Conservation (phyloP, 2,113 vertebrate species). For the Solenodon paradoxus region DNA sequence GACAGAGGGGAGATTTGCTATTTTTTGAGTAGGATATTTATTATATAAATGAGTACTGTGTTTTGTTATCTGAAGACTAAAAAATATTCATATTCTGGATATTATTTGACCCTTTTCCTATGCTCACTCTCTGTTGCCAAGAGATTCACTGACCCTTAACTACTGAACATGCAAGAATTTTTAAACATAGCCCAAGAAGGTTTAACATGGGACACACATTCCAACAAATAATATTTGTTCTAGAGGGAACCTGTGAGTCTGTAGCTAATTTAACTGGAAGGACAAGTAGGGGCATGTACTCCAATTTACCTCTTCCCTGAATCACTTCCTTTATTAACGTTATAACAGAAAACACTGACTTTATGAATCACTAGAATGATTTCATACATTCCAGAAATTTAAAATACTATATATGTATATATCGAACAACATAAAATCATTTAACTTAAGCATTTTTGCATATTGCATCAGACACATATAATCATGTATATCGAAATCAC, state of each 20-base stretch:
- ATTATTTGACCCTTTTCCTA: neutral
- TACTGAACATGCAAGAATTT: neutral
- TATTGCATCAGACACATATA: neutral
- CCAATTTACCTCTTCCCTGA: neutral
- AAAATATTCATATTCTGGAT: conserved; percentile 1
- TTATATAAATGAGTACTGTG: neutral
- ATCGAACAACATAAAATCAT: too few relatives aligned
- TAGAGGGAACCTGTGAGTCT: neutral
- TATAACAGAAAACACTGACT: neutral
- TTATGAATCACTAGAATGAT: neutral
- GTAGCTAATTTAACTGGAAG: conserved; percentile 1
- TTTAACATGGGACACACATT: conserved; percentile 15
- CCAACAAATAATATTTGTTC: conserved; percentile 31
- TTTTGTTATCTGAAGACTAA: neutral
- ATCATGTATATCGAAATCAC: neutral
- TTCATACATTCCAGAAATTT: conserved; percentile 1
- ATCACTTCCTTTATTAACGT: conserved; percentile 12
- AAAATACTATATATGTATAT: too few relatives aligned
- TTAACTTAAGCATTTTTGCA: neutral
- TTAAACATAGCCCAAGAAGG: neutral
- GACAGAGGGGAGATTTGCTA: neutral
- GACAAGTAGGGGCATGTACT: neutral
- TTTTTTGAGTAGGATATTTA: neutral
- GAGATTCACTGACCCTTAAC: neutral
- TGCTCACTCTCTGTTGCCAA: neutral